Evolutionary conservation across 2,888 invertebrate genomes (phyloP).

Genomic region (Harpagoxenus sublaevis): DNA sequence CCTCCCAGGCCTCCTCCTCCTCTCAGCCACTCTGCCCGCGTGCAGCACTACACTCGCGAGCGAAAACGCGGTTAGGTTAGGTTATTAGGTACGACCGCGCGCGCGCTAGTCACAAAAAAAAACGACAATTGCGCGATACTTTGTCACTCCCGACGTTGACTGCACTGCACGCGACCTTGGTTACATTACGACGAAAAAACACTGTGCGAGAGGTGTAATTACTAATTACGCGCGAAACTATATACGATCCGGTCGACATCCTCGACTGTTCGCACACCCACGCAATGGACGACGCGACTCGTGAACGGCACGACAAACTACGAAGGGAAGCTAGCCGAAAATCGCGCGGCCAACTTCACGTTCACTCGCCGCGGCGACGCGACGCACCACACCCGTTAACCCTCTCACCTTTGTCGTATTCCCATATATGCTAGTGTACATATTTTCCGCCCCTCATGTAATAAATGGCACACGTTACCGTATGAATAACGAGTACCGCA

Average conservation of each 20-base stretch:
- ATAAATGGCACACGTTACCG: no score
- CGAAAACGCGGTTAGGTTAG: not conserved
- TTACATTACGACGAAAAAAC: not conserved
- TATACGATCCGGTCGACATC: not conserved
- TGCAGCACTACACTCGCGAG: not conserved
- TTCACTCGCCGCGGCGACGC: not conserved
- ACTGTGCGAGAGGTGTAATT: not conserved
- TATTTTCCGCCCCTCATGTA: not conserved
- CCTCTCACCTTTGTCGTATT: not conserved
- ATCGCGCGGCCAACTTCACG: not conserved
- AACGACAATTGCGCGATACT: not conserved
- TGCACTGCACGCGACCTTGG: not conserved
- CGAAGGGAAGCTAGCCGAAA: no score
- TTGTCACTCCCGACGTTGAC: not conserved
- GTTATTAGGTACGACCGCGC: no score
- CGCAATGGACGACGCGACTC: no score
- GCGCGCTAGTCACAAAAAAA: not conserved
- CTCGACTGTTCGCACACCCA: no score
- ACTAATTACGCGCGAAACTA: not conserved
- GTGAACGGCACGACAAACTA: no score
- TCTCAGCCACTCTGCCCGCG: not conserved
- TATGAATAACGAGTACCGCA: not conserved
- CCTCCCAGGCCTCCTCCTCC: not conserved
- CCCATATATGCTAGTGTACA: not conserved
- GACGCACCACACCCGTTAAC: not conserved